These are phyloP conservation scores for Characodon lateralis DNA, from an alignment of 2,797 vertebrate species.

Conservation along the genomic window DNA sequence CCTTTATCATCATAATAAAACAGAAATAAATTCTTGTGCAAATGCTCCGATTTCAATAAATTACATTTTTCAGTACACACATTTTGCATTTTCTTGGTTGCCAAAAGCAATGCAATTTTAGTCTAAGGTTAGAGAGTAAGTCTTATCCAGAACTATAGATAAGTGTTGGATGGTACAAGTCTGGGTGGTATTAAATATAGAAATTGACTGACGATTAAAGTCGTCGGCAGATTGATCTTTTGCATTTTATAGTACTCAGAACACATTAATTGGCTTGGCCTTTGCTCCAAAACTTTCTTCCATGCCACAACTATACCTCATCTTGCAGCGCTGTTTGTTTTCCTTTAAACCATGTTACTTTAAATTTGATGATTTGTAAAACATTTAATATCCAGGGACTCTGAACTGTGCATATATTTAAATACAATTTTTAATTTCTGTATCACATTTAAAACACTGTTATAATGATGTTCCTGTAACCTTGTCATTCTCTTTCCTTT, in stretches of 20 bases:
- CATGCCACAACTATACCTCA: constrained; percentile 23
- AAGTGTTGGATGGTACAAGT: neutral
- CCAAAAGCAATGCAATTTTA: constrained; percentile 2
- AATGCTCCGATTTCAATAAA: neutral
- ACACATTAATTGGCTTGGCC: neutral
- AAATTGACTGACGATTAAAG: neutral
- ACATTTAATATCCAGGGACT: constrained; percentile 22
- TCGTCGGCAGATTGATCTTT: neutral
- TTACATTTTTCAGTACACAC: neutral
- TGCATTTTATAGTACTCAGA: neutral
- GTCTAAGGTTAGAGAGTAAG: neutral
- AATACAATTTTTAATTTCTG: constrained; percentile 56
- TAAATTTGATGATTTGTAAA: constrained; percentile 1
- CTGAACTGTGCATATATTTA: constrained; percentile 45
- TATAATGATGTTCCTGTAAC: constrained; percentile 43
- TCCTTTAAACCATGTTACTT: neutral
- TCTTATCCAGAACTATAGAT: neutral
- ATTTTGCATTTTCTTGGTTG: neutral
- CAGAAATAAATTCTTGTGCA: neutral
- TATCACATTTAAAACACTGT: constrained; percentile 32
- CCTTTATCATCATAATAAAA: neutral
- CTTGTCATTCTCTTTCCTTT: constrained; percentile 29
- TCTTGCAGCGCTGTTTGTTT: constrained; percentile 12
- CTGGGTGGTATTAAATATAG: neutral
- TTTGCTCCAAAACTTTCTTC: constrained; percentile 17